phyloP scores from a whole-genome alignment of 1,140 invertebrate genomes.

The Paracyclopina nana region DNA sequence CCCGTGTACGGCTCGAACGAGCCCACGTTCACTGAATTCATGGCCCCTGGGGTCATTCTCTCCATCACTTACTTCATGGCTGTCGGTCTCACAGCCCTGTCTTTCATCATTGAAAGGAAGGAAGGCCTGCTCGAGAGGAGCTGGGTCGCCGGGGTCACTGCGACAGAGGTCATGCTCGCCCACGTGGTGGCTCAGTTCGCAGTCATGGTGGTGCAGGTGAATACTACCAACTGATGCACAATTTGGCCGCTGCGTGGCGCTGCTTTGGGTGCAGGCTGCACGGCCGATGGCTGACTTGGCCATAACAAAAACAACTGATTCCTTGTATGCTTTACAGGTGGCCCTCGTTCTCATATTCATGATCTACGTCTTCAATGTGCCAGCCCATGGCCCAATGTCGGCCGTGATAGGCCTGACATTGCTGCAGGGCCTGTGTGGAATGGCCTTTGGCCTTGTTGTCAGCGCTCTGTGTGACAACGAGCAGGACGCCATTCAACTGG shows the following conservation, averaged over 20 bases:
- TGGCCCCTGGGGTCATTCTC: slow-evolving; percentile 50
- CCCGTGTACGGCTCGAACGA: slow-evolving; percentile 50
- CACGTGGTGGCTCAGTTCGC: slow-evolving; percentile 81
- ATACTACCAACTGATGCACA: background rate
- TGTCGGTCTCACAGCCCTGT: slow-evolving; percentile 75
- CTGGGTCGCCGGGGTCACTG: slow-evolving; percentile 63
- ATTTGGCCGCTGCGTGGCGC: no score
- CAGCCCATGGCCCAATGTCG: slow-evolving; percentile 2
- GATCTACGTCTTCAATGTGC: slow-evolving; percentile 13
- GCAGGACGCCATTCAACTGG: slow-evolving; percentile 72
- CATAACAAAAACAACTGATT: no score
- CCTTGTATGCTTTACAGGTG: no score
- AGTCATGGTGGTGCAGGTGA: slow-evolving; percentile 79
- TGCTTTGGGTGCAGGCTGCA: no score
- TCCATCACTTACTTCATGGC: slow-evolving; percentile 79
- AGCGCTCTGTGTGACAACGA: slow-evolving; percentile 70
- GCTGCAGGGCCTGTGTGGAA: slow-evolving; percentile 61
- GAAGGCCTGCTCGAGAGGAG: slow-evolving; percentile 70
- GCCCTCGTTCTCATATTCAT: slow-evolving; percentile 10
- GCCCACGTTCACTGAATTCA: slow-evolving; percentile 37
- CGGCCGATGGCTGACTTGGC: no score
- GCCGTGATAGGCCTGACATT: slow-evolving; percentile 39
- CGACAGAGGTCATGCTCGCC: slow-evolving; percentile 70
- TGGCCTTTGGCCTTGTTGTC: slow-evolving; percentile 80
- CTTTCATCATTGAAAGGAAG: slow-evolving; percentile 73